Evolutionary conservation across 2,113 vertebrate species (phyloP), one percentile per base, ranked within the genome.

Genomic region (Coptodon rendalli): DNA sequence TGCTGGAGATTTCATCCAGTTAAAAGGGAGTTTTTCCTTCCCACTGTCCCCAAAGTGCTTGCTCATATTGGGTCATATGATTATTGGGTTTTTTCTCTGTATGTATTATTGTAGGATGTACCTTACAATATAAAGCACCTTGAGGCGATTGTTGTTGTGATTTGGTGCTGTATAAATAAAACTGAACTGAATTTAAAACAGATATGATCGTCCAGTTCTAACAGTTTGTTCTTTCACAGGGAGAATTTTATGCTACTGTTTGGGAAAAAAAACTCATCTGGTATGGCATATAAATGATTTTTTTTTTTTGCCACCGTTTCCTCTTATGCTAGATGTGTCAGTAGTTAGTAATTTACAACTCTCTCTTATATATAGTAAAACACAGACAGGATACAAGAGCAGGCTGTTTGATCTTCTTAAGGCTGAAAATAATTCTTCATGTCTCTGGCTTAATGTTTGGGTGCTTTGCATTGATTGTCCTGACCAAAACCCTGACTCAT

Each of bases 1-100:
- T 29, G 54, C 2, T 0, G 24, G 12, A 27, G 54, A 0, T 56
- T 56, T 56, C 54, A 27, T 56, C 22, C 54, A 0, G 54, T 56
- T 56, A 27, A 56, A 56, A 56, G 54, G 11, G 4, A 57, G 54
- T 57, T 57, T 57, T 57, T 57, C 56, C 24, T 57, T 57, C 56
- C 13, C 4, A 29, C 24, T 29, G 24, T 59, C 13, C 0, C 2
- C 24, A 57, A 57, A 57, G 54, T 57, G 54, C 54, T 57, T 59
- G 56, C 13, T 59, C 56, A 29, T 59, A 9, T 1, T 4, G 24
- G 24, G 7, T 59, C 13, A 1, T 29, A 59, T 59, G 24, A 2
- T 9, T 59, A 0, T 59, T 59, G 13, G 13, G 2, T 29, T 29
- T 59, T 0, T 59, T 16, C 56, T 59, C 13, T 59, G 24, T 59